A percentile compares a stretch with the other conserved stretches of the same genome.
phyloP scores from a whole-genome alignment of 2,797 vertebrate species.

The Synanceia verrucosa region DNA sequence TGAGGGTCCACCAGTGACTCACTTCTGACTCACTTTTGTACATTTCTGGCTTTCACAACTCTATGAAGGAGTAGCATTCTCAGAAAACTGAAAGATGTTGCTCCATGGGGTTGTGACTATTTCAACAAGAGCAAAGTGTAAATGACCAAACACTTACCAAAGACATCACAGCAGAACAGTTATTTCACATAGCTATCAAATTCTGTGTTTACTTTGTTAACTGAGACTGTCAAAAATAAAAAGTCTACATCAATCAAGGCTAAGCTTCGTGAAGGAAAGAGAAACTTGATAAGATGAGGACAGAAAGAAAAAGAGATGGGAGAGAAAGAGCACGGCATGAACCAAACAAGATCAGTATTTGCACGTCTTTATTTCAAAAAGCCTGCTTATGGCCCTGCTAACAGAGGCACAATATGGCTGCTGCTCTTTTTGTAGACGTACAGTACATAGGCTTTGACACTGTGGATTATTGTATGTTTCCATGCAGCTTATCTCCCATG shows the following conservation, averaged over 20 bases:
- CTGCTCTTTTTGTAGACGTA: neutral
- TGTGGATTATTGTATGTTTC: constrained; percentile 20
- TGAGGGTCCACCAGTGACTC: neutral
- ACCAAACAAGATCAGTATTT: too few species aligned
- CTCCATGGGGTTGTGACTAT: neutral
- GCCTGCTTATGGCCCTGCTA: too few species aligned
- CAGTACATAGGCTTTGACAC: constrained; percentile 18
- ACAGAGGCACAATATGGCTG: constrained; percentile 1
- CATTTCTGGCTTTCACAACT: neutral
- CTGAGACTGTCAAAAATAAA: too few species aligned
- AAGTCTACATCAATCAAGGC: too few species aligned
- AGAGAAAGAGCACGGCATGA: too few species aligned
- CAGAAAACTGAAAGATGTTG: neutral
- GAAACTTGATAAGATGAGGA: too few species aligned
- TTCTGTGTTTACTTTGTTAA: too few species aligned
- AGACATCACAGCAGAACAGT: neutral
- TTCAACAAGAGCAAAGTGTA: neutral
- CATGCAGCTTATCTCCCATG: constrained; percentile 20
- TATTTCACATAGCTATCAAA: too few species aligned
- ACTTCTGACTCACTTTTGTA: neutral
- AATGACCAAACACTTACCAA: constrained; percentile 1
- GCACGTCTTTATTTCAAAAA: too few species aligned
- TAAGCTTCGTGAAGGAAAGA: too few species aligned
- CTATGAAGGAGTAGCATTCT: neutral
- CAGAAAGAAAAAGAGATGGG: too few species aligned